These are phyloP conservation scores for Morpho helenor DNA, from an alignment of 2,888 invertebrate species.

Conservation along the genomic window DNA sequence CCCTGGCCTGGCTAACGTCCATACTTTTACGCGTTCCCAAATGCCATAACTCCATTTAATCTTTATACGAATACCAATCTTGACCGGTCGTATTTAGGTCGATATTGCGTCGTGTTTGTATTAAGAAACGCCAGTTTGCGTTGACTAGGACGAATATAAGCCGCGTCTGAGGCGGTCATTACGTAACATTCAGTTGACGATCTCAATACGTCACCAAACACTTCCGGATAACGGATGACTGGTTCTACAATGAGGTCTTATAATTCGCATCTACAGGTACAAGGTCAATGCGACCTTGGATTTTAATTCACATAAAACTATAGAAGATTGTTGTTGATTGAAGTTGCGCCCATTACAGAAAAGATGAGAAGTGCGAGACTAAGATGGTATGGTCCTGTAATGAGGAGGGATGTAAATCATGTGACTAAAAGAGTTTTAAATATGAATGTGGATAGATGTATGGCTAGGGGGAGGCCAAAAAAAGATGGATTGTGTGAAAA, in stretches of 20 bases:
- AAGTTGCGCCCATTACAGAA: too few species aligned
- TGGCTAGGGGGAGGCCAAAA: too few species aligned
- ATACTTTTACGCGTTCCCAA: conserved; percentile 44
- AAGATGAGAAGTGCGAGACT: too few species aligned
- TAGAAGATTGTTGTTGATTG: neutral
- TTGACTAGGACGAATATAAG: conserved; percentile 59
- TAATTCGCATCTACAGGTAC: conserved; percentile 41
- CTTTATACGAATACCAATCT: conserved; percentile 51
- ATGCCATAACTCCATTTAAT: conserved; percentile 46
- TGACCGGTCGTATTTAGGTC: conserved; percentile 47
- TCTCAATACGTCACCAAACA: conserved; percentile 68
- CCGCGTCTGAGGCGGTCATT: conserved; percentile 67
- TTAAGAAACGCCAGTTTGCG: conserved; percentile 41
- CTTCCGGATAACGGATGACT: conserved; percentile 67
- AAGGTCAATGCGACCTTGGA: conserved; percentile 49
- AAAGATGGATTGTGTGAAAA: too few species aligned
- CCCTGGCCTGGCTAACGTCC: conserved; percentile 76
- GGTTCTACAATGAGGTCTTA: conserved; percentile 45
- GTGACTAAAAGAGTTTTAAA: too few species aligned
- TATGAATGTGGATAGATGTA: too few species aligned
- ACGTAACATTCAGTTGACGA: conserved; percentile 70
- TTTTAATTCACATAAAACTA: neutral
- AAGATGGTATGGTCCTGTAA: too few species aligned
- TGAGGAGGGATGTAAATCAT: too few species aligned
- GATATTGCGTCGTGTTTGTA: conserved; percentile 38